These are phyloP conservation scores for Cephalotes varians DNA, from an alignment of 2,888 invertebrate genomes.

Conservation along the genomic window DNA sequence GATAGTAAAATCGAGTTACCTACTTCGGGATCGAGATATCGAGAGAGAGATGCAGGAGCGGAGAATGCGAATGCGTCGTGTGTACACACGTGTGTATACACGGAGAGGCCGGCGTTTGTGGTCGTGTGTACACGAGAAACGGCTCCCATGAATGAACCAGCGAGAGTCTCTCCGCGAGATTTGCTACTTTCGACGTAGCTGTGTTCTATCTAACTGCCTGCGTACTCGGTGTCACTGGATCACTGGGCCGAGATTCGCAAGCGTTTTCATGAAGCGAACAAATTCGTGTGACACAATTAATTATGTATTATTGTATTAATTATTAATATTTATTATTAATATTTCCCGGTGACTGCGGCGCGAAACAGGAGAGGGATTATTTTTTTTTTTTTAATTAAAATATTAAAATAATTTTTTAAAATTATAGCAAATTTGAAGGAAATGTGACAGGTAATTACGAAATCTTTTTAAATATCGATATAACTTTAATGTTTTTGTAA, in stretches of 20 bases:
- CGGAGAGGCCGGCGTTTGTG: slow-evolving; percentile 8
- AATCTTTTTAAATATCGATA: neutral
- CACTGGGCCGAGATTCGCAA: slow-evolving; percentile 22
- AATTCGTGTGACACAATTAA: neutral
- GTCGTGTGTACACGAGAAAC: slow-evolving; percentile 45
- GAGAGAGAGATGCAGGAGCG: slow-evolving; percentile 35
- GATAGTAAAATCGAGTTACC: slow-evolving; percentile 55
- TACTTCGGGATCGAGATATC: slow-evolving; percentile 41
- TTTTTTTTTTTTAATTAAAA: neutral
- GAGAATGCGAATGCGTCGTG: slow-evolving; percentile 46
- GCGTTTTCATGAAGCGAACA: no score
- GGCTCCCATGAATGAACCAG: slow-evolving; percentile 48
- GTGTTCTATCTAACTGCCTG: slow-evolving; percentile 25
- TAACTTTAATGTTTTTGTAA: neutral
- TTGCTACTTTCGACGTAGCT: slow-evolving; percentile 48
- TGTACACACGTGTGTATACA: neutral
- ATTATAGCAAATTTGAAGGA: neutral
- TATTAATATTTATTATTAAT: neutral
- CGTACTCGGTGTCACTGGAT: slow-evolving; percentile 14
- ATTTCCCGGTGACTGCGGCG: neutral
- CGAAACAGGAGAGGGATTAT: neutral
- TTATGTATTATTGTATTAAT: neutral
- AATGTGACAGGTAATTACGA: neutral
- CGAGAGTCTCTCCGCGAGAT: slow-evolving; percentile 47
- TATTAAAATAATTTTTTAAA: neutral